A percentile compares a stretch with the other conserved stretches of the same genome.
phyloP scores from a whole-genome alignment of 2,797 vertebrate species.

The Melanotaenia trifasciata region DNA sequence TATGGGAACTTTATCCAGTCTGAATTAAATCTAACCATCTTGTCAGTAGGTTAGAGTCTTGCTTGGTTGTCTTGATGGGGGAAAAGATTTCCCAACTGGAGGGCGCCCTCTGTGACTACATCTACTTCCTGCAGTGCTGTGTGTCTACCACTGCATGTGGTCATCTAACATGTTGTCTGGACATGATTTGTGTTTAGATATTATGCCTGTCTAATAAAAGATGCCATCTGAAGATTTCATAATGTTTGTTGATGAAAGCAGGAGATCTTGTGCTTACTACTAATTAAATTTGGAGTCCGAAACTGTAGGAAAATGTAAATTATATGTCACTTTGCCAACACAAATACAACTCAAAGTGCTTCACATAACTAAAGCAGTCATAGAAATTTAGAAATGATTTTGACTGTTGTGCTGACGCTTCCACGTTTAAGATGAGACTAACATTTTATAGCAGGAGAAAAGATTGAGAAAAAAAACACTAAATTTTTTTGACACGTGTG shows the following conservation, averaged over 20 bases:
- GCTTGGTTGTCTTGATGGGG: background rate
- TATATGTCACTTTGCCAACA: background rate
- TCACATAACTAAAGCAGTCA: background rate
- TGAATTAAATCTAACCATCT: background rate
- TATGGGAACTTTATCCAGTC: background rate
- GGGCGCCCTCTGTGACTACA: background rate
- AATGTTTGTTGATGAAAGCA: constrained; percentile 5
- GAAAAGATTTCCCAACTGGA: constrained; percentile 9
- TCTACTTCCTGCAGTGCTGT: background rate
- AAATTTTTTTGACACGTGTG: too few relatives aligned
- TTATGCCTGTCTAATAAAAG: background rate
- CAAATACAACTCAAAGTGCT: background rate
- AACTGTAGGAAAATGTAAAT: background rate
- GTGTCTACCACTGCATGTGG: background rate
- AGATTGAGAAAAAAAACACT: background rate
- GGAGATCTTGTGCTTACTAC: background rate
- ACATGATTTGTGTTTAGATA: constrained; percentile 1
- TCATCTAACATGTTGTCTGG: background rate
- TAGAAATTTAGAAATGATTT: background rate
- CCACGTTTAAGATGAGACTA: background rate
- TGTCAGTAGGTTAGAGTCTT: background rate
- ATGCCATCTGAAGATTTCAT: background rate
- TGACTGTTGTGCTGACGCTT: background rate
- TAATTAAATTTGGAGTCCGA: constrained; percentile 21
- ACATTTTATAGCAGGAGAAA: background rate